phyloP scores from a whole-genome alignment of 1,140 invertebrate species.

The Penaeus indicus region DNA sequence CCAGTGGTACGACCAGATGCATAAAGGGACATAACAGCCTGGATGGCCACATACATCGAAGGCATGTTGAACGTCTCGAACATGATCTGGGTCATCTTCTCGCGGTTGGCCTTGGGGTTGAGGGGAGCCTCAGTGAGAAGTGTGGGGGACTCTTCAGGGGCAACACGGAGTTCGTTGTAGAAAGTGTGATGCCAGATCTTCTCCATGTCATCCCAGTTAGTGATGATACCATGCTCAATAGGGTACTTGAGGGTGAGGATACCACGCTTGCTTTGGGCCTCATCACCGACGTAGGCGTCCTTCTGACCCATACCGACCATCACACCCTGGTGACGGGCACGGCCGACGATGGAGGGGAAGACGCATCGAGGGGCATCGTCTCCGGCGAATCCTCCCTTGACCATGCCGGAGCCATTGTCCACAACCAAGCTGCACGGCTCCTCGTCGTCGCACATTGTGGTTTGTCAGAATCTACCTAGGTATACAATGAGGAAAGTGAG shows the following conservation, averaged over 20 bases:
- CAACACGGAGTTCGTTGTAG: conserved; percentile 95
- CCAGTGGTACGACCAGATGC: conserved; percentile 95
- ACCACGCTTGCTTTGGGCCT: conserved; percentile 92
- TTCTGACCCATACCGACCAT: conserved; percentile 98
- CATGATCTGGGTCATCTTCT: conserved; percentile 93
- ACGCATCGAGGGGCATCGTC: conserved; percentile 95
- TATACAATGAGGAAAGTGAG: too few relatives aligned
- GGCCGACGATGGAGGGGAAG: conserved; percentile 82
- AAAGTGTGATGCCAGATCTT: too few relatives aligned
- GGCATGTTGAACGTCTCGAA: conserved; percentile 94
- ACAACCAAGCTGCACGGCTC: too few relatives aligned
- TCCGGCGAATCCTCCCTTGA: conserved; percentile 78
- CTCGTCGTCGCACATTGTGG: too few relatives aligned
- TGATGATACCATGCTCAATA: too few relatives aligned
- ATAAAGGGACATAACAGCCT: conserved; percentile 91
- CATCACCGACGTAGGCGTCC: conserved; percentile 90
- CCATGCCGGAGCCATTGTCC: conserved; percentile 79
- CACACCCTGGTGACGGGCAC: conserved; percentile 78
- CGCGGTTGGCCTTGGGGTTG: conserved; percentile 89
- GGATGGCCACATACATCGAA: conserved; percentile 93
- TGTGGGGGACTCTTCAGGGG: conserved; percentile 89
- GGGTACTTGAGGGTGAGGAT: conserved; percentile 93
- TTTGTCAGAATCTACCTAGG: too few relatives aligned
- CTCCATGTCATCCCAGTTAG: too few relatives aligned
- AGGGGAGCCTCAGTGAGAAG: conserved; percentile 90